Evolutionary conservation across 1,140 invertebrate genomes (phyloP).

Genomic region (Drosophila tropicalis): DNA sequence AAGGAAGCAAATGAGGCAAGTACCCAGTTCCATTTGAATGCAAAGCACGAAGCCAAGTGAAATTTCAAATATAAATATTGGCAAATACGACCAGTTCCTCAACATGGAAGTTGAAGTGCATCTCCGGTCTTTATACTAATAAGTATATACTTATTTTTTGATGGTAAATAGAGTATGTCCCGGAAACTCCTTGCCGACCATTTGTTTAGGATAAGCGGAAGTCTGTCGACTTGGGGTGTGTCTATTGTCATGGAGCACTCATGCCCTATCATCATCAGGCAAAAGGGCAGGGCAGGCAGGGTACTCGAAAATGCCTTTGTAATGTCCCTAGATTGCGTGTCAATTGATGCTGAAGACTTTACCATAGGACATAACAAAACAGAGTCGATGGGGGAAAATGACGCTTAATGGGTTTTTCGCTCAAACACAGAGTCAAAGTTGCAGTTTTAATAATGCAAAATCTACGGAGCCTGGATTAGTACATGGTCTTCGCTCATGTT

Average conservation of each 20-base stretch:
- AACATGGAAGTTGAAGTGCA: conserved; percentile 35
- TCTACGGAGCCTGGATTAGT: too few species aligned
- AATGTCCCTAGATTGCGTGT: conserved; percentile 16
- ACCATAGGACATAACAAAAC: conserved; percentile 6
- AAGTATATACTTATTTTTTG: conserved; percentile 21
- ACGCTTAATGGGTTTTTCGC: conserved; percentile 1
- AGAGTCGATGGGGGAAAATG: neutral
- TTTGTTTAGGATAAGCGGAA: conserved; percentile 31
- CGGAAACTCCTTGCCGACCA: neutral
- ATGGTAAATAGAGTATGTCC: conserved; percentile 32
- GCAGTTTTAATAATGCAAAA: neutral
- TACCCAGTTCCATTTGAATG: conserved; percentile 51
- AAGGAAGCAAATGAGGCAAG: conserved; percentile 58
- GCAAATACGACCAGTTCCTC: conserved; percentile 39
- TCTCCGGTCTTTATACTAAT: conserved; percentile 21
- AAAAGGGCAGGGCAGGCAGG: neutral
- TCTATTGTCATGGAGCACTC: conserved; percentile 6
- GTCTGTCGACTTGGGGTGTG: conserved; percentile 13
- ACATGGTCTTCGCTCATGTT: too few species aligned
- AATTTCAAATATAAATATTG: conserved; percentile 58
- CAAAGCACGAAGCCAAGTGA: conserved; percentile 51
- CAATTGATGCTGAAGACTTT: conserved; percentile 20
- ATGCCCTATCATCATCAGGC: conserved; percentile 41
- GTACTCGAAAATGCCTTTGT: conserved; percentile 14
- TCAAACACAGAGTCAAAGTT: conserved; percentile 2